These are phyloP conservation scores for Papilio glaucus DNA, from an alignment of 1,140 invertebrate species.

Conservation along the genomic window DNA sequence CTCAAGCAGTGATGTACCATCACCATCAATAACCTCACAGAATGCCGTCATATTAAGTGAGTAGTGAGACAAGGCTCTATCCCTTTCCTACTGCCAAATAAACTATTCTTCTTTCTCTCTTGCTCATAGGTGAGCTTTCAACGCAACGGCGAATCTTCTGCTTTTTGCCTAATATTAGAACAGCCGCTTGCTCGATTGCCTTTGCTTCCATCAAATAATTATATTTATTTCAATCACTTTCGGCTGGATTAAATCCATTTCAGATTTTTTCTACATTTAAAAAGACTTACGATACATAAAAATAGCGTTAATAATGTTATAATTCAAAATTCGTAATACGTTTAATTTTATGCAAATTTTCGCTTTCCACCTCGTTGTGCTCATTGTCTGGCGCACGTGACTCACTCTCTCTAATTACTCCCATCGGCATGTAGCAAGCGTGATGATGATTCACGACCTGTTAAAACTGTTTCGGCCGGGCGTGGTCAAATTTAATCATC, in stretches of 20 bases:
- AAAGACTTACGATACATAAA: background rate
- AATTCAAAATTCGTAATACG: constrained; percentile 3
- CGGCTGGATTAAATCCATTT: background rate
- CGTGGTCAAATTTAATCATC: background rate
- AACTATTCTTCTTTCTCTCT: too few relatives aligned
- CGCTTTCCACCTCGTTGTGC: background rate
- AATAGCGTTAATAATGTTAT: background rate
- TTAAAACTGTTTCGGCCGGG: constrained; percentile 5
- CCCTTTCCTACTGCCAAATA: too few relatives aligned
- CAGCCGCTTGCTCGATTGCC: too few relatives aligned
- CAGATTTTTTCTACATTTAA: background rate
- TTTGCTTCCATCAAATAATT: too few relatives aligned
- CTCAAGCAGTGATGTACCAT: too few relatives aligned
- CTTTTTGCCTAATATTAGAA: too few relatives aligned
- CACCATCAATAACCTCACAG: too few relatives aligned
- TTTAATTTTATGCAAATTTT: constrained; percentile 20
- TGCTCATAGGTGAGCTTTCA: too few relatives aligned
- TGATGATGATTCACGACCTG: constrained; percentile 11
- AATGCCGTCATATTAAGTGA: too few relatives aligned
- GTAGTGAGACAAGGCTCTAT: too few relatives aligned
- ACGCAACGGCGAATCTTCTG: too few relatives aligned
- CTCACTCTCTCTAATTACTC: constrained; percentile 13
- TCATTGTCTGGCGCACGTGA: constrained; percentile 10
- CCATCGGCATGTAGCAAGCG: background rate
- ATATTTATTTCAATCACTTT: too few relatives aligned